Evolutionary conservation across 2,113 vertebrate genomes (phyloP), one percentile per base, ranked within the genome.

Genomic region (Pristiophorus japonicus): DNA sequence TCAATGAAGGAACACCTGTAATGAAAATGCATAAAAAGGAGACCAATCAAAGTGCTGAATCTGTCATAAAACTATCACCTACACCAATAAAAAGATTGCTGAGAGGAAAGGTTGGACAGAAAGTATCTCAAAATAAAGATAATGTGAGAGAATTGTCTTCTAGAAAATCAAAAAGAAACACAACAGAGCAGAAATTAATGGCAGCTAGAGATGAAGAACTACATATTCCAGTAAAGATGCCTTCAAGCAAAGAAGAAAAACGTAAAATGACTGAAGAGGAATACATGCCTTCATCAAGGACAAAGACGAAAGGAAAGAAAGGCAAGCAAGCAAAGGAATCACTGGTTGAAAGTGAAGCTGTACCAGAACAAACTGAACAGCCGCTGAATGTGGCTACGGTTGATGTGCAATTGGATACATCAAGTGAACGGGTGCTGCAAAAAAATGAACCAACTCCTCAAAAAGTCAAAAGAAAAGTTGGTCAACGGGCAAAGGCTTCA

Each of bases 101-200:
- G 42, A 94, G 93, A 51, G 66, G 38, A 22, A 94, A 47, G 24
- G 66, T 16, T 34, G 27, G 42, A 51, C 93, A 51, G 65, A 51
- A 94, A 94, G 27, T 70, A 94, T 34, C 14, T 94, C 93, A 51
- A 94, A 73, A 51, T 94, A 27, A 51, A 51, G 45, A 94, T 47
- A 47, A 70, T 70, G 24, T 70, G 34, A 67, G 73, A 16, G 66
- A 73, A 70, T 47, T 73, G 11, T 7, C 65, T 70, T 47, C 18
- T 73, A 94, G 93, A 73, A 94, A 70, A 24, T 94, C 66, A 12
- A 67, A 67, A 73, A 94, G 93, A 94, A 94, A 51, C 66, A 20
- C 5, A 51, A 47, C 27, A 2, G 42, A 34, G 27, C 38, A 70
- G 27, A 94, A 94, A 45, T 16, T 70, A 18, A 34, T 30, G 2